A percentile compares a stretch with the other conserved stretches of the same genome.
Evolutionary conservation across 1,140 invertebrate genomes (phyloP).

Genomic region (Drosophila baimaii): DNA sequence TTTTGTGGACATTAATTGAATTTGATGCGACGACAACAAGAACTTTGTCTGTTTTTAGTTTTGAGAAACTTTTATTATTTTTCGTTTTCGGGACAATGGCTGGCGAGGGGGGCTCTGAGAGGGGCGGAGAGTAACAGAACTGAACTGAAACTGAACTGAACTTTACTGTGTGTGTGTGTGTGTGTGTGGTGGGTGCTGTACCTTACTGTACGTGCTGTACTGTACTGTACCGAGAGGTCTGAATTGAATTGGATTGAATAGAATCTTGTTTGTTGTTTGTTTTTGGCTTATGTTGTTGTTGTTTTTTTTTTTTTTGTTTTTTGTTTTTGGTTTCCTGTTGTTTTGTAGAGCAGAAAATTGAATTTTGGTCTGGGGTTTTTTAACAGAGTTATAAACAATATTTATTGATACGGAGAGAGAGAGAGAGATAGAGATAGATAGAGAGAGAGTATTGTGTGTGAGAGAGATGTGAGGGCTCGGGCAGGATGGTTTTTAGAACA

Average conservation of each 20-base stretch:
- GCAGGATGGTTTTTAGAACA: slow-evolving; percentile 71
- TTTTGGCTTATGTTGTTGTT: slow-evolving; percentile 28
- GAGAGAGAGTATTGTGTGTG: slow-evolving; percentile 41
- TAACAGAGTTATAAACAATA: slow-evolving; percentile 51
- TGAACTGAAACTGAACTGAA: slow-evolving; percentile 25
- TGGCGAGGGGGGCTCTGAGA: slow-evolving; percentile 50
- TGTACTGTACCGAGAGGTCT: slow-evolving; percentile 24
- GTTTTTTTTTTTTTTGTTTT: slow-evolving; percentile 27
- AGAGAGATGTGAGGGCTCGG: slow-evolving; percentile 79
- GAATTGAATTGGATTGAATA: slow-evolving; percentile 29
- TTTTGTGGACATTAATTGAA: slow-evolving; percentile 74
- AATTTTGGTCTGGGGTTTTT: slow-evolving; percentile 50
- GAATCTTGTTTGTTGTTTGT: slow-evolving; percentile 39
- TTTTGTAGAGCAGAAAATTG: slow-evolving; percentile 51
- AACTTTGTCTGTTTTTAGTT: slow-evolving; percentile 58
- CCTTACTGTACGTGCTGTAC: slow-evolving; percentile 17
- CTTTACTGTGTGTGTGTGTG: no score
- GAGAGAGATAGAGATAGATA: neutral
- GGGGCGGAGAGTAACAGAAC: slow-evolving; percentile 21
- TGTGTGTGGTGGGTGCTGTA: slow-evolving; percentile 14
- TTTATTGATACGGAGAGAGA: slow-evolving; percentile 53
- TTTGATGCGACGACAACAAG: slow-evolving; percentile 76
- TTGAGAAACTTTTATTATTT: slow-evolving; percentile 58
- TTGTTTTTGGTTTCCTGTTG: slow-evolving; percentile 33
- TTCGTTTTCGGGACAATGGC: slow-evolving; percentile 52